A percentile compares a stretch with the other conserved stretches of the same genome.
These are phyloP conservation scores for Cyclophora albipunctata DNA, from an alignment of 2,888 invertebrate genomes.

Conservation along the genomic window DNA sequence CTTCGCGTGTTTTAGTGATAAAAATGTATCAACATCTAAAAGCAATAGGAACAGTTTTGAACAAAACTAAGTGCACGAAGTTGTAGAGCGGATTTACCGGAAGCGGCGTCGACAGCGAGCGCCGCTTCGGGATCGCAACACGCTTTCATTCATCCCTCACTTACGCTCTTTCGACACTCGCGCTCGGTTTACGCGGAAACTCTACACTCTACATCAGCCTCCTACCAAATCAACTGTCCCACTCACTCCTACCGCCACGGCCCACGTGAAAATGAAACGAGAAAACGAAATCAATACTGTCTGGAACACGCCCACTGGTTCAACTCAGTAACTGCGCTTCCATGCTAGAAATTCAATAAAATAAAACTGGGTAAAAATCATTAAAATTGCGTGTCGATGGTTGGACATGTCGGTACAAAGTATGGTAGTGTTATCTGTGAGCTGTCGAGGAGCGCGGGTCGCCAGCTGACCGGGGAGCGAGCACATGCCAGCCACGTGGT, in stretches of 20 bases:
- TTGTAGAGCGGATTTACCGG: constrained; percentile 72
- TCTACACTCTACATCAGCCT: constrained; percentile 62
- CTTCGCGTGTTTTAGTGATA: too few relatives aligned
- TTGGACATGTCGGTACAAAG: constrained; percentile 25
- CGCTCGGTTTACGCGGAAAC: constrained; percentile 61
- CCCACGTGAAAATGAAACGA: constrained; percentile 46
- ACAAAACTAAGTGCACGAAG: constrained; percentile 66
- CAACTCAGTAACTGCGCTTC: constrained; percentile 71
- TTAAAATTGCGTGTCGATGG: constrained; percentile 54
- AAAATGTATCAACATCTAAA: constrained; percentile 16
- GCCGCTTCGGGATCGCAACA: constrained; percentile 73
- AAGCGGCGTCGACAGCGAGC: constrained; percentile 71
- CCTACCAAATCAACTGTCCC: constrained; percentile 45
- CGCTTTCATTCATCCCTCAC: constrained; percentile 71
- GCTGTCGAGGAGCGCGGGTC: constrained; percentile 4
- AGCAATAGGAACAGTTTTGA: constrained; percentile 44
- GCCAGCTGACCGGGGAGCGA: constrained; percentile 11
- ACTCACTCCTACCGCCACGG: constrained; percentile 37
- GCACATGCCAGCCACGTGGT: constrained; percentile 68
- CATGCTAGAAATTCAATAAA: constrained; percentile 70
- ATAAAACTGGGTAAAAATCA: constrained; percentile 70
- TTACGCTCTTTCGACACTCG: constrained; percentile 51
- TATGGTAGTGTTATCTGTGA: constrained; percentile 5
- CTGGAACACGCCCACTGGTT: constrained; percentile 70
- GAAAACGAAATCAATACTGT: constrained; percentile 71